Evolutionary conservation across 2,888 invertebrate genomes (phyloP), one percentile per base, ranked within the genome.

Genomic region (Archaeoteleia sp.): DNA sequence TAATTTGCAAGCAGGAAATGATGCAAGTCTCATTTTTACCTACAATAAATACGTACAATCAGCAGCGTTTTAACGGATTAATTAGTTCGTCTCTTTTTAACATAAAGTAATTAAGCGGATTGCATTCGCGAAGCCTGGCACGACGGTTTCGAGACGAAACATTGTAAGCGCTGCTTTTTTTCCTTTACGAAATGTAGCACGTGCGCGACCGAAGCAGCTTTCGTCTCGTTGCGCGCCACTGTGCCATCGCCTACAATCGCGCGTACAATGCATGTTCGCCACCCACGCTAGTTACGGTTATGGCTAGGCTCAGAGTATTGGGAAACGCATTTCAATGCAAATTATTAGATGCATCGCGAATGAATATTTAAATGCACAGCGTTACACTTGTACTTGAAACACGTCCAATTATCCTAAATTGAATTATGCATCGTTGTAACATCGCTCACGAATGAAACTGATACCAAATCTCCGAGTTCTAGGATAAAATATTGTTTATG

Each of bases 321-420:
- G 51, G 51, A 63, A 57, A 55, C 39, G 37, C 37, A 57, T 57
- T 55, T 49, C 48, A 55, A 63, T 55, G 63, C 63, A 55, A 55
- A 62, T 54, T 42, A 55, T 49, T 30, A 15, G 12, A 43, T 42
- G 35, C 43, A 14, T 20, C 4, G 14, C 9, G 17, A 39, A 61
- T 39, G 8, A 40, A 34, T 46, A 45, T 48, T 46, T 13, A n/a
- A 53, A 45, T 45, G 29, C 35, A 40, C 40, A 42, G 17, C 40
- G 23, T n/a, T 48, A 48, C n/a, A 34, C n/a, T 48, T 34, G 20
- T 13, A 29, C 35, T 42, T 42, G 23, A 37, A 37, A 51, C 29
- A 12, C 9, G n/a, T n/a, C n/a, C n/a, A n/a, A n/a, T n/a, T n/a
- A n/a, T n/a, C n/a, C n/a, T n/a, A n/a, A n/a, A n/a, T n/a, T n/a